Percentiles rank a stretch among this genome's conserved stretches.
These are phyloP conservation scores for Calcarius lapponicus DNA, from an alignment of 2,797 vertebrate genomes.

Conservation along the genomic window DNA sequence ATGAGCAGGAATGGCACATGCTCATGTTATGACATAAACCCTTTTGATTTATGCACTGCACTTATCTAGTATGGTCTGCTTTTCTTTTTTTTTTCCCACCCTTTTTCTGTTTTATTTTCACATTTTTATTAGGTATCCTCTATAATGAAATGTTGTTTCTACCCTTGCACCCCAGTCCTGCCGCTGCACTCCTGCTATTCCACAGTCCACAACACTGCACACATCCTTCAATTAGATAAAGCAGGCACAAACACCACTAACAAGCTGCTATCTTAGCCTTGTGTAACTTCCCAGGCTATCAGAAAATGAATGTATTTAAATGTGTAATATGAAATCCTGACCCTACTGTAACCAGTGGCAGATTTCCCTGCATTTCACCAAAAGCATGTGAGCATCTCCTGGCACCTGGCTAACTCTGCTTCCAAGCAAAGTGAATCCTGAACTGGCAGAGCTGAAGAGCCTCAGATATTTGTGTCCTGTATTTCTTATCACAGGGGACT, in stretches of 20 bases:
- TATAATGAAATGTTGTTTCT: constrained; percentile 27
- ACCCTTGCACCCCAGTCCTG: constrained; percentile 12
- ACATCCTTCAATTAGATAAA: background rate
- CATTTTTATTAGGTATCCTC: constrained; percentile 52
- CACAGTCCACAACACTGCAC: background rate
- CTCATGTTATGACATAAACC: constrained; percentile 76
- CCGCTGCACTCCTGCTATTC: background rate
- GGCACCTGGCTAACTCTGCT: background rate
- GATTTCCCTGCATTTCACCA: background rate
- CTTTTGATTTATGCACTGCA: constrained; percentile 76
- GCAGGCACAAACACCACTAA: constrained; percentile 16
- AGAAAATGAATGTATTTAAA: constrained; percentile 26
- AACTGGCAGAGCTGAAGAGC: background rate
- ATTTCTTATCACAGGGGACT: background rate
- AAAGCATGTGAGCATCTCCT: background rate
- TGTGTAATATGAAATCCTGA: background rate
- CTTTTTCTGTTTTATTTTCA: constrained; percentile 43
- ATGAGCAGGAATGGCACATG: constrained; percentile 73
- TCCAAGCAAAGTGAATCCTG: background rate
- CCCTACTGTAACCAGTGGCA: background rate
- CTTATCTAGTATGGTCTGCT: constrained; percentile 41
- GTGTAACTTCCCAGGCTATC: background rate
- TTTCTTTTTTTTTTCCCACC: background rate
- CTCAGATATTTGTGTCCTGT: background rate
- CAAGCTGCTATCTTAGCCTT: background rate